Evolutionary conservation across 1,140 invertebrate genomes (phyloP), one percentile per base, ranked within the genome.

Genomic region (Drosophila willistoni): DNA sequence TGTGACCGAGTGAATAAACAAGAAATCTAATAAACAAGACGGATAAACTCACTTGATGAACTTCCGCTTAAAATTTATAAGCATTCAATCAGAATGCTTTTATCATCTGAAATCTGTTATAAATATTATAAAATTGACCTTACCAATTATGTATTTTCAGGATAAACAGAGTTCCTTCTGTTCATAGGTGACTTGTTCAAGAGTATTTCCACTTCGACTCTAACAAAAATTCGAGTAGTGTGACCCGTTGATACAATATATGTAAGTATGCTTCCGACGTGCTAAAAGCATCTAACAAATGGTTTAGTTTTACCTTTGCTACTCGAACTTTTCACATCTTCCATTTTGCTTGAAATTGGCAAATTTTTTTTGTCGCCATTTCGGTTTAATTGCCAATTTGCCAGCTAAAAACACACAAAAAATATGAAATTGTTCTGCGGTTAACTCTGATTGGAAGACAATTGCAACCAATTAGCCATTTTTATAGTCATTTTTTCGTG

Each of bases 241-340:
- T 51, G 17, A 9, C 14, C 14, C 14, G 7, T 47, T 1, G 14
- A 7, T 19, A 7, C 9, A 7, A 17, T 9, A 47, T 47, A 17
- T 9, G 19, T 47, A 47, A 7, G 44, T 51, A 79, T 69, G 68
- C 83, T 86, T 89, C 51, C 65, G 68, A 82, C 79, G 83, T 86
- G 82, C 66, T 44, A 60, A 69, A 59, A 79, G 71, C 79, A 79
- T 75, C 67, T 76, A 60, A 22, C 61, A 42, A 56, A 71, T 42
- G 39, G 17, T 51, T 51, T 51, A 57, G 17, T 55, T 25, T 12
- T 19, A 29, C 42, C 59, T 57, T 59, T 55, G 44, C 63, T n/a
- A 12, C 10, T 51, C 10, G 19, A 70, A 70, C 51, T 70, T 62
- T 76, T 1, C n/a, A 19, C 44, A 51, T 51, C 19, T 19, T 12